Evolutionary conservation across 2,888 invertebrate genomes (phyloP), one percentile per base, ranked within the genome.

Genomic region (Mactromeris polynyma): DNA sequence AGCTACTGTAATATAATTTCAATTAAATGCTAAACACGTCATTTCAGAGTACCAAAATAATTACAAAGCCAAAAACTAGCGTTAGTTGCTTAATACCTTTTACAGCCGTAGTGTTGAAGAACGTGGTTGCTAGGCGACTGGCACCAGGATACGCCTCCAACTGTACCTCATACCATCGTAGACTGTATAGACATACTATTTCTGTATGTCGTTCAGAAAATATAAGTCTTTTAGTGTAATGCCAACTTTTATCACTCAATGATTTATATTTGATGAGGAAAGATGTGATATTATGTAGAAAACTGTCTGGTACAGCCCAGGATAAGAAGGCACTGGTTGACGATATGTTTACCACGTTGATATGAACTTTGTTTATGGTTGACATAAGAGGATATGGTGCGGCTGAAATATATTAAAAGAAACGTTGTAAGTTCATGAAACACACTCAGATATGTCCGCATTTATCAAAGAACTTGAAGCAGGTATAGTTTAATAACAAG

Each of bases 91-190:
- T 4, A 26, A 14, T 86, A 90, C 90, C 90, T 83, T 58, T 83
- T 42, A 90, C 79, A 7, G 79, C 42, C 31, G 89, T 64, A n/a
- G 90, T 90, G 69, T 89, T 89, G 64, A 90, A 90, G 77, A 90
- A 86, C n/a, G 88, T 90, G 31, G 90, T 86, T 33, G 85, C 90
- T 40, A 90, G 54, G 64, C 81, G 58, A 69, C 64, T 64, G 21
- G 51, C 79, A 21, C 88, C 88, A 26, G 90, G 90, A 42, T 83
- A 69, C 31, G 89, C 77, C n/a, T 86, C 17, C 14, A 91, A 77
- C 36, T 87, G 86, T 4, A 83, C 91, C 31, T 89, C 85, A 73
- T 91, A 91, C 91, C 91, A 91, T 14, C 69, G 77, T 26, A 81
- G 73, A 78, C 81, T 82, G 73, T 79, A 79, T 40, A 91, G 79